Evolutionary conservation across 2,888 invertebrate species (phyloP), one percentile per base, ranked within the genome.

Genomic region (Phengaris arion): DNA sequence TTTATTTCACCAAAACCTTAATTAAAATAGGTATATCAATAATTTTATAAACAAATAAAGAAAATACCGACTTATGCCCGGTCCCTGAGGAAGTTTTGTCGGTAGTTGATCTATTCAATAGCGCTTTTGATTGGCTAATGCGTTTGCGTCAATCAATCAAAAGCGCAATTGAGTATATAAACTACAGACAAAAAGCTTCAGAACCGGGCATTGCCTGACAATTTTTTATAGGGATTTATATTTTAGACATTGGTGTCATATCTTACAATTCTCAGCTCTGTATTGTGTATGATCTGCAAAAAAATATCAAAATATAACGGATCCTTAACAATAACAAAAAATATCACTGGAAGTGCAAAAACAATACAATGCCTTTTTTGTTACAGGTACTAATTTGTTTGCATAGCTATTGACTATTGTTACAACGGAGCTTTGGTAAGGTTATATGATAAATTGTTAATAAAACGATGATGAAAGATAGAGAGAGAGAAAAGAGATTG

Each of bases 371-470:
- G 35, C 35, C 64, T 64, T 64, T 64, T 64, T 69, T 69, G 48
- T 69, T 69, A 69, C 69, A 69, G 69, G 69, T 69, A 69, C 46
- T 48, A 69, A 64, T 64, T 64, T 64, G 64, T 64, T 64, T 74
- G 46, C 6, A 57, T 74, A 59, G 57, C 74, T 59, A 15, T 46
- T 8, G 15, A 59, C 64, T 64, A 74, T 52, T 74, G 64, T 68
- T 45, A 69, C 68, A 13, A 57, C 45, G 51, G 22, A 68, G 64
- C 7, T n/a, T 7, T 15, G 48, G 69, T 69, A 15, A 69, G 68
- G 7, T 69, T 69, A 48, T 69, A 12, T 45, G 59, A 35, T 64
- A 22, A 59, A 35, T 13, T 1, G 35, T 2, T 52, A 45, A 64
- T 45, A 12, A 64, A 45, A 45, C 12, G 45, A 12, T 45, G 64